A percentile compares a stretch with the other conserved stretches of the same genome.
Conservation (phyloP, 1,140 invertebrate species). For the Notospermus geniculatus region DNA sequence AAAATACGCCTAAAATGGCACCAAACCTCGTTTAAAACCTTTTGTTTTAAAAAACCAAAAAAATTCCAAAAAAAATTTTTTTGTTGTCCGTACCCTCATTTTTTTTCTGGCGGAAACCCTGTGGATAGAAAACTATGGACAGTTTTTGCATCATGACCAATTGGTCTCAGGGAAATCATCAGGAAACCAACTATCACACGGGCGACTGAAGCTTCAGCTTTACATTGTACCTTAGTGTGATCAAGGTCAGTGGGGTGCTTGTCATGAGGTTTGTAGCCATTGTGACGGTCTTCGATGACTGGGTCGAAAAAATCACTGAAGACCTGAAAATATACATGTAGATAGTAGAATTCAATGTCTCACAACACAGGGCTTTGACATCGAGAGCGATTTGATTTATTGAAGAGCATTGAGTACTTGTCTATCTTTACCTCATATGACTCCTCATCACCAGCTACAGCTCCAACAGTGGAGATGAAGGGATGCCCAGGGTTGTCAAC, state of each 20-base stretch:
- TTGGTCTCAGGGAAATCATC: too few relatives aligned
- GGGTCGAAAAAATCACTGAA: slow-evolving; percentile 29
- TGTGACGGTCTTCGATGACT: slow-evolving; percentile 24
- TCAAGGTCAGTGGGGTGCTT: slow-evolving; percentile 22
- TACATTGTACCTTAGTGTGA: slow-evolving; percentile 15
- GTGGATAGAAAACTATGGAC: too few relatives aligned
- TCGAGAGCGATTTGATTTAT: background rate
- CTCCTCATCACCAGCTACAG: slow-evolving; percentile 33
- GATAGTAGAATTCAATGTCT: background rate
- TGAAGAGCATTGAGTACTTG: background rate
- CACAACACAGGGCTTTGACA: background rate
- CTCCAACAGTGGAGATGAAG: slow-evolving; percentile 21
- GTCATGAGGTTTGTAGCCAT: slow-evolving; percentile 15
- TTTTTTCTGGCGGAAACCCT: too few relatives aligned
- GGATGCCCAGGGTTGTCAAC: slow-evolving; percentile 22
- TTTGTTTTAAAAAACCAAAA: too few relatives aligned
- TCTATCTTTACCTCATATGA: slow-evolving; percentile 22
- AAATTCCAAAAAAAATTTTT: too few relatives aligned
- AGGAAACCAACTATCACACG: too few relatives aligned
- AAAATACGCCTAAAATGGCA: too few relatives aligned
- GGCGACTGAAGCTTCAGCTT: background rate
- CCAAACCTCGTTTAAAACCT: too few relatives aligned
- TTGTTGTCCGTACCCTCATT: too few relatives aligned
- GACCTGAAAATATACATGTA: slow-evolving; percentile 19
- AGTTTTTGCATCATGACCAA: too few relatives aligned